phyloP scores from a whole-genome alignment of 2,113 vertebrate species.

The Psophia crepitans region DNA sequence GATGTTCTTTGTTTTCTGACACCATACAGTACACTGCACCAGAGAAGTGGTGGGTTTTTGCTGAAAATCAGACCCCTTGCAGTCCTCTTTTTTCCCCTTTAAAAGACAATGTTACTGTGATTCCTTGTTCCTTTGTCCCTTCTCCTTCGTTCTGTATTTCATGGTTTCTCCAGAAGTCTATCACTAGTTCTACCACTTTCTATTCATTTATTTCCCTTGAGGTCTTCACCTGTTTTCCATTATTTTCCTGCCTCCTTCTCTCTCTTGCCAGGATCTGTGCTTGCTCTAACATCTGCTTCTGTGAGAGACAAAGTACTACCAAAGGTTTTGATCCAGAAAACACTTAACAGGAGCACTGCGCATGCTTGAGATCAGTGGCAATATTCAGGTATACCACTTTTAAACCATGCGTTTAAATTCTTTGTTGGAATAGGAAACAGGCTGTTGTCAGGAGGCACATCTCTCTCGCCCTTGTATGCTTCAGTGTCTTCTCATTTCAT shows the following conservation, averaged over 20 bases:
- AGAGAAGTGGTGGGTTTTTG: background rate
- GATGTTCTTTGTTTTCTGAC: background rate
- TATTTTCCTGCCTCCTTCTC: background rate
- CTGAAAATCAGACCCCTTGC: background rate
- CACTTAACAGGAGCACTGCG: background rate
- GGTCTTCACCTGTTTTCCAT: background rate
- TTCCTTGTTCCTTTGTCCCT: background rate
- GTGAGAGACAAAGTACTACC: background rate
- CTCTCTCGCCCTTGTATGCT: background rate
- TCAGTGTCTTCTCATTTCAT: background rate
- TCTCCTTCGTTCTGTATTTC: background rate
- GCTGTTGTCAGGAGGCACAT: background rate
- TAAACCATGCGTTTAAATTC: background rate
- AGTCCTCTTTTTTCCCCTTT: background rate
- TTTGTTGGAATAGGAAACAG: background rate
- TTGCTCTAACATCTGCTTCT: background rate
- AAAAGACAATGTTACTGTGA: background rate
- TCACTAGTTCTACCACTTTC: background rate
- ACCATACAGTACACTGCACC: background rate
- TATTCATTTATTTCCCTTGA: background rate
- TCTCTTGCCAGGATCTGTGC: background rate
- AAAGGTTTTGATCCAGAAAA: background rate
- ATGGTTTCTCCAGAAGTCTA: background rate
- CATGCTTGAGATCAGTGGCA: background rate
- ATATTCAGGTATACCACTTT: background rate